These are phyloP conservation scores for Branchellion lobata DNA, from an alignment of 2,888 invertebrate genomes.

Conservation along the genomic window DNA sequence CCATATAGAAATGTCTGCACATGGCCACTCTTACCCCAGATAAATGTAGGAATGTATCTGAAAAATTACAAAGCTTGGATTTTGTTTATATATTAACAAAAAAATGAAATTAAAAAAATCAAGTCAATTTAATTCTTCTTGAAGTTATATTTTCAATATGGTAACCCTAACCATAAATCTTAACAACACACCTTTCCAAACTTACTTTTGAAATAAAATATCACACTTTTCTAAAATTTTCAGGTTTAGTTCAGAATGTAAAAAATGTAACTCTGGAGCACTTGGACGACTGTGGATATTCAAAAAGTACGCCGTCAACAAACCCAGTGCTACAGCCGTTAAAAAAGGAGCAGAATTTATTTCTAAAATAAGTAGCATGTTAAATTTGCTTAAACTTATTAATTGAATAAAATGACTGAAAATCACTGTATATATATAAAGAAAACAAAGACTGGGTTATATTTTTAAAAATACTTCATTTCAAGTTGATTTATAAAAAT, in stretches of 20 bases:
- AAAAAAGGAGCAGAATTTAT: background rate
- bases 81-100: background rate
- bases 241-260: background rate
- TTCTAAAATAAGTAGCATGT: background rate
- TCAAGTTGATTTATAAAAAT: too few species aligned
- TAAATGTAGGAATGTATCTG: slow-evolving; percentile 81
- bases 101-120: background rate
- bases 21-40: slow-evolving; percentile 95
- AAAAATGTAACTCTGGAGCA: background rate
- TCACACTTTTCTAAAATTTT: slow-evolving; percentile 5
- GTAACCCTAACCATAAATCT: background rate
- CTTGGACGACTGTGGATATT: slow-evolving; percentile 6
- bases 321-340: background rate
- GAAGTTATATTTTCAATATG: background rate
- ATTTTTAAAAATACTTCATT: too few species aligned
- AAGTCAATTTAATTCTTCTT: background rate
- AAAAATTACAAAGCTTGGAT: background rate
- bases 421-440: too few species aligned
- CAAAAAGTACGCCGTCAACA: background rate
- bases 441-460: too few species aligned
- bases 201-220: background rate
- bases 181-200: background rate
- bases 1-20: slow-evolving; percentile 90
- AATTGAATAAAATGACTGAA: background rate
- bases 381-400: too few species aligned